These are phyloP conservation scores for Macrophya alboannulata DNA, from an alignment of 2,888 invertebrate species.

Conservation along the genomic window DNA sequence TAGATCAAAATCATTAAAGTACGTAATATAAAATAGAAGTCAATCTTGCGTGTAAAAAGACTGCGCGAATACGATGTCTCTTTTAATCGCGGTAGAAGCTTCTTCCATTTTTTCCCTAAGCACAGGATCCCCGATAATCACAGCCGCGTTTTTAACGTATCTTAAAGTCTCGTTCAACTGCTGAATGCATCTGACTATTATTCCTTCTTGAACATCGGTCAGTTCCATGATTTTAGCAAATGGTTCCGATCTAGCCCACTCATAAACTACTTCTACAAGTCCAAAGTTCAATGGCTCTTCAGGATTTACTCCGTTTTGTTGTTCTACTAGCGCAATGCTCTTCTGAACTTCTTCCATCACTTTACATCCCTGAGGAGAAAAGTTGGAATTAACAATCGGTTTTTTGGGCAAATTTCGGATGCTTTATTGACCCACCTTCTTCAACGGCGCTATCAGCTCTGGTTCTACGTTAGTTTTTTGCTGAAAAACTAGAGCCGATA, in stretches of 20 bases:
- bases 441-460: slow-evolving; percentile 83
- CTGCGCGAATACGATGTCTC: slow-evolving; percentile 99
- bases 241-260: slow-evolving; percentile 96
- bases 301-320: slow-evolving; percentile 80
- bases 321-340: slow-evolving; percentile 86
- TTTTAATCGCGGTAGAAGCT: slow-evolving; percentile 94
- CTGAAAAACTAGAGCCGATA: slow-evolving; percentile 97
- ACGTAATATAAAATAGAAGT: not conserved
- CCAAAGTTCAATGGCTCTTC: slow-evolving; percentile 92
- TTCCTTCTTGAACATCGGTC: slow-evolving; percentile 98
- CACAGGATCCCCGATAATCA: slow-evolving; percentile 95
- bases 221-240: slow-evolving; percentile 96
- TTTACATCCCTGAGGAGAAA: slow-evolving; percentile 84
- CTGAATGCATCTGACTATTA: slow-evolving; percentile 98
- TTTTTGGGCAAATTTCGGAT: not conserved
- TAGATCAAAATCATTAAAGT: not conserved
- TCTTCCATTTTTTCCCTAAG: slow-evolving; percentile 97
- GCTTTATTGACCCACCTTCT: slow-evolving; percentile 78
- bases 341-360: slow-evolving; percentile 87
- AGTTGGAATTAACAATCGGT: slow-evolving; percentile 47
- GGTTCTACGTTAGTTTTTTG: slow-evolving; percentile 87
- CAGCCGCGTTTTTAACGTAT: slow-evolving; percentile 96
- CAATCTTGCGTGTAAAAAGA: slow-evolving; percentile 91
- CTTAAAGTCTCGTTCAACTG: slow-evolving; percentile 95
- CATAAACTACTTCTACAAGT: slow-evolving; percentile 95